phyloP scores from a whole-genome alignment of 2,113 vertebrate species.

The Thunnus maccoyii region DNA sequence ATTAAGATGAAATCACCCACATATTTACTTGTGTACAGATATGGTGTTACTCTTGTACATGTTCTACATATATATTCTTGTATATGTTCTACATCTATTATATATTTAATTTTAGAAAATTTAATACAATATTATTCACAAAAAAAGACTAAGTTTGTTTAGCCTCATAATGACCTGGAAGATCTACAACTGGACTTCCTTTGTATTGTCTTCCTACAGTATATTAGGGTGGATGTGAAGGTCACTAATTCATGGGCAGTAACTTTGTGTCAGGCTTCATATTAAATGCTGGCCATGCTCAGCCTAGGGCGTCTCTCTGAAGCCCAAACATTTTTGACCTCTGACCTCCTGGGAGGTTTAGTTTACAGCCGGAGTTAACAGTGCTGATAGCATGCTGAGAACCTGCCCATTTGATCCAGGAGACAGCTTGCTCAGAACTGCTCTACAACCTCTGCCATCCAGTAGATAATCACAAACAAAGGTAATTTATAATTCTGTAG shows the following conservation, averaged over 20 bases:
- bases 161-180: slow-evolving; percentile 19
- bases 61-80: no score
- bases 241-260: slow-evolving; percentile 69
- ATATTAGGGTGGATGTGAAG: slow-evolving; percentile 39
- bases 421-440: slow-evolving; percentile 32
- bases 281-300: slow-evolving; percentile 75
- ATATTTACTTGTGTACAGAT: no score
- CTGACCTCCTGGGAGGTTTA: slow-evolving; percentile 76
- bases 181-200: slow-evolving; percentile 44
- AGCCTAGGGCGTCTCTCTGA: slow-evolving; percentile 78
- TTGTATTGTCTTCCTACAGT: slow-evolving; percentile 22
- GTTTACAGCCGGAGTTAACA: slow-evolving; percentile 78
- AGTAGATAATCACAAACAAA: slow-evolving; percentile 45
- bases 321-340: slow-evolving; percentile 81
- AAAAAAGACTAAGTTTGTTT: background rate
- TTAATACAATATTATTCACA: background rate
- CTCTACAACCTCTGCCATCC: slow-evolving; percentile 58
- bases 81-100: no score
- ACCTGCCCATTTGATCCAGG: slow-evolving; percentile 71
- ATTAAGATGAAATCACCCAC: no score
- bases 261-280: slow-evolving; percentile 65
- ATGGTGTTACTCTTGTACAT: no score
- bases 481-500: slow-evolving; percentile 40
- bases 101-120: background rate
- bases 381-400: slow-evolving; percentile 77